These are phyloP conservation scores for Dipodomys spectabilis DNA, from an alignment of 2,113 vertebrate genomes.

Conservation along the genomic window DNA sequence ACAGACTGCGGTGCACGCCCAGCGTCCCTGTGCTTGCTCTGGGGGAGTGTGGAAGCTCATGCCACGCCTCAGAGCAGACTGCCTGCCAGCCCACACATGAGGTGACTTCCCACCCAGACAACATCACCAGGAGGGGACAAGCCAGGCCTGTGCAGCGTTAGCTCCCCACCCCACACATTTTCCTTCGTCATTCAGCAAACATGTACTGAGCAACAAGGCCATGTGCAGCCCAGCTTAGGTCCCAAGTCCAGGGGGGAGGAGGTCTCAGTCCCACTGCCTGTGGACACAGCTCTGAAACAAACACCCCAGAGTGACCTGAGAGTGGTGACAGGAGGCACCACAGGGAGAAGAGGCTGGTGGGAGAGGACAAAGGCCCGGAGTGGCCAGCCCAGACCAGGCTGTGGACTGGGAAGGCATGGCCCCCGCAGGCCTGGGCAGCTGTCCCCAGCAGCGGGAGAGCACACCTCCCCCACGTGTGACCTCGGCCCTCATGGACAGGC, in stretches of 20 bases:
- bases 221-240: neutral
- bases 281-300: neutral
- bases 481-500: neutral
- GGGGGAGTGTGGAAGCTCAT: too few species aligned
- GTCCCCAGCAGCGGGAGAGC: neutral
- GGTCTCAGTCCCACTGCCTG: accelerated
- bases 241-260: accelerated
- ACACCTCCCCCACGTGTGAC: neutral
- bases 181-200: neutral
- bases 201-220: accelerated
- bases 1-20: neutral
- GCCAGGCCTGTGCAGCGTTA: accelerated
- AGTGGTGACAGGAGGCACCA: neutral
- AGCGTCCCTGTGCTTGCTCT: neutral
- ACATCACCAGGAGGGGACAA: accelerated
- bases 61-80: too few species aligned
- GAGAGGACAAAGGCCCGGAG: neutral
- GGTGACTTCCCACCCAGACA: neutral
- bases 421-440: accelerated
- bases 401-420: accelerated
- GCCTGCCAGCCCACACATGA: too few species aligned
- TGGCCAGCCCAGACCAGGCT: accelerated
- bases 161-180: accelerated
- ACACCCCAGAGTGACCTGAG: accelerated
- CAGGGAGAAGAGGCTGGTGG: too few species aligned